Conservation (phyloP, 2,888 invertebrate genomes). For the Meteorus colon region DNA sequence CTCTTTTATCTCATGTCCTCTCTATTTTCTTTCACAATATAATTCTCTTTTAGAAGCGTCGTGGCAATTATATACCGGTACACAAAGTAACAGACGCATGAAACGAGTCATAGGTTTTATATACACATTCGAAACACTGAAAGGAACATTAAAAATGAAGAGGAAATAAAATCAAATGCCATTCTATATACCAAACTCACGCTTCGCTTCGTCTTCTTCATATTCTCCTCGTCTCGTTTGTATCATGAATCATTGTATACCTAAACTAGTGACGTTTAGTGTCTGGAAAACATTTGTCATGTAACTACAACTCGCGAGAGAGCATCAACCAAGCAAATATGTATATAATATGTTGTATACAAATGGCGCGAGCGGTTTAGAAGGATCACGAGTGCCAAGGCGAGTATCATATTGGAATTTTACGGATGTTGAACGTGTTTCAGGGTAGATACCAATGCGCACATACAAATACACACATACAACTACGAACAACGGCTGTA, state of each 20-base stretch:
- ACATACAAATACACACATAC: background rate
- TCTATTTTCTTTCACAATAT: background rate
- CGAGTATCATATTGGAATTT: constrained; percentile 15
- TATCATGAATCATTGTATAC: constrained; percentile 66
- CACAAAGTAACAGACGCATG: constrained; percentile 11
- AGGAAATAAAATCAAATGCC: constrained; percentile 66
- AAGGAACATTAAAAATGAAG: constrained; percentile 68
- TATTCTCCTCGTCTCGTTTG: constrained; percentile 52
- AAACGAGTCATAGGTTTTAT: background rate
- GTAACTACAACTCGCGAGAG: constrained; percentile 44
- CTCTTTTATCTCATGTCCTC: background rate
- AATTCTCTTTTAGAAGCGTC: constrained; percentile 5
- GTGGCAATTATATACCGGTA: constrained; percentile 15
- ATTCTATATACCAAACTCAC: constrained; percentile 30
- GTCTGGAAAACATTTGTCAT: constrained; percentile 71
- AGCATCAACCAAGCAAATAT: constrained; percentile 1
- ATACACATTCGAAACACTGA: constrained; percentile 13
- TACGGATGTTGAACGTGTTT: constrained; percentile 4
- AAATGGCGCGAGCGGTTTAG: constrained; percentile 9
- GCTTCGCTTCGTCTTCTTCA: constrained; percentile 27
- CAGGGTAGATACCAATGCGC: constrained; percentile 1
- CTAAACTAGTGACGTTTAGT: constrained; percentile 71
- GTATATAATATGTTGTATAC: constrained; percentile 19
- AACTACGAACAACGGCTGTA: background rate
- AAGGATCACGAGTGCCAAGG: constrained; percentile 8